Conservation (phyloP, 2,797 vertebrate species). For the Philypnodon macrostomus region DNA sequence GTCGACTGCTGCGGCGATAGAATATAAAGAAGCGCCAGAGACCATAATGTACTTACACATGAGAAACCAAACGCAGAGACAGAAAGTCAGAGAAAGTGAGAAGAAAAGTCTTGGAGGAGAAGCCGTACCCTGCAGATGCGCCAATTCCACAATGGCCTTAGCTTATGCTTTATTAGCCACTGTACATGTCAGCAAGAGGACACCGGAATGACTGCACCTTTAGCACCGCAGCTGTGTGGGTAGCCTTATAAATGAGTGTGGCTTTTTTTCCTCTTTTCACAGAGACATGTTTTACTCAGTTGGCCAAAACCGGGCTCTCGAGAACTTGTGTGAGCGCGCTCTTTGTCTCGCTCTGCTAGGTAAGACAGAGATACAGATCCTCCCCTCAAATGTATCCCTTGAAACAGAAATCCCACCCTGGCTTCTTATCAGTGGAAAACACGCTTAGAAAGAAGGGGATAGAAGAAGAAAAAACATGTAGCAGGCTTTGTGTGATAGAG, state of each 20-base stretch:
- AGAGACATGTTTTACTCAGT: slow-evolving; percentile 15
- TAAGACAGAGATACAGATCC: slow-evolving; percentile 14
- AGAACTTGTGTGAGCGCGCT: slow-evolving; percentile 5
- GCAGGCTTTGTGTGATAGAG: slow-evolving; percentile 13
- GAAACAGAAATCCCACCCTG: slow-evolving; percentile 29
- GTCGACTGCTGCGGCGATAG: slow-evolving; percentile 1
- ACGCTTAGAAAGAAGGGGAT: slow-evolving; percentile 14
- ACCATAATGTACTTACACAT: slow-evolving; percentile 6
- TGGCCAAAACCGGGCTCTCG: slow-evolving; percentile 2
- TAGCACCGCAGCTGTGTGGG: slow-evolving; percentile 12
- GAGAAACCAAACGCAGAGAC: neutral
- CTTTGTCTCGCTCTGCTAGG: slow-evolving; percentile 16
- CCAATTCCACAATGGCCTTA: slow-evolving; percentile 21
- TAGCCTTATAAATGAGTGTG: slow-evolving; percentile 12
- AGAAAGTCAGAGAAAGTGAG: slow-evolving; percentile 7
- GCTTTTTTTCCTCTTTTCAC: slow-evolving; percentile 3
- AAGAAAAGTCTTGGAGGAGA: slow-evolving; percentile 2
- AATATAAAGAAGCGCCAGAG: slow-evolving; percentile 10
- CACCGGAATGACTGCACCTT: slow-evolving; percentile 19
- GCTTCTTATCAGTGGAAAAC: slow-evolving; percentile 37
- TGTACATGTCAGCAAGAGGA: slow-evolving; percentile 24
- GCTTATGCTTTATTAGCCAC: slow-evolving; percentile 25
- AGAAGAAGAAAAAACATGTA: slow-evolving; percentile 12
- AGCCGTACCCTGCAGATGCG: slow-evolving; percentile 1
- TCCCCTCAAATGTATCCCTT: slow-evolving; percentile 15